Base-by-base conservation (phyloP, 2,797 vertebrate species). In the Staurois parvus region DNA sequence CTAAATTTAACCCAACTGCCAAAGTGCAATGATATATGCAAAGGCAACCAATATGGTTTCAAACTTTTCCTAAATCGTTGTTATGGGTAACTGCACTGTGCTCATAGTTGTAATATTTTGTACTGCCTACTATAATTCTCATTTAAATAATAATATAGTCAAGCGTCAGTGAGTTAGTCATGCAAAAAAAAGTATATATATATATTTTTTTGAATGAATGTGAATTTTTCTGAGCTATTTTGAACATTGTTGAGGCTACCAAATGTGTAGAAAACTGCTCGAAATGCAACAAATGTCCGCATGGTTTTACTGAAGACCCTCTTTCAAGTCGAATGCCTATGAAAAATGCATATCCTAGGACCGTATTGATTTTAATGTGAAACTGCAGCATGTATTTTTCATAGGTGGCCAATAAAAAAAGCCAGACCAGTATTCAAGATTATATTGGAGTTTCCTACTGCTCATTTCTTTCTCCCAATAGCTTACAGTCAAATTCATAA, bases 321-420 rank as follows among this genome's bases (percentile, higher is more conserved):
- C 19, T 59, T 70, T 34, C 29, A 80, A 80, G 9, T 15, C n/a
- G 69, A 52, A 6, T 21, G 8, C 32, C 66, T 52, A 72, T 80
- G 78, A 80, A 80, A 80, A 72, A 80, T 80, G 78, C 67, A 80
- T 70, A 10, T 13, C 29, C 32, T 37, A 72, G 67, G 24, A 80
- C 67, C 28, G 40, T 42, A 70, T 72, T 80, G 67, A 80, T 70
- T 80, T 70, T 80, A 70, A 34, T 70, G 67, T 70, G 32, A 28
- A 70, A 34, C 11, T 69, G 67, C 67, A 69, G 28, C 34, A 70
- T 80, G 67, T 72, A 56, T 72, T 69, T 56, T 80, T 80, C 67
- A 70, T 32, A 72, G 78, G 67, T 34, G 32, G 32, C 66, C 67
- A 80, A 72, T 80, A 52, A 52, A 56, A 52, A 56, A 72, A 15